A percentile compares a stretch with the other conserved stretches of the same genome.
Evolutionary conservation across 1,140 invertebrate genomes (phyloP).

Genomic region (Delia radicum): DNA sequence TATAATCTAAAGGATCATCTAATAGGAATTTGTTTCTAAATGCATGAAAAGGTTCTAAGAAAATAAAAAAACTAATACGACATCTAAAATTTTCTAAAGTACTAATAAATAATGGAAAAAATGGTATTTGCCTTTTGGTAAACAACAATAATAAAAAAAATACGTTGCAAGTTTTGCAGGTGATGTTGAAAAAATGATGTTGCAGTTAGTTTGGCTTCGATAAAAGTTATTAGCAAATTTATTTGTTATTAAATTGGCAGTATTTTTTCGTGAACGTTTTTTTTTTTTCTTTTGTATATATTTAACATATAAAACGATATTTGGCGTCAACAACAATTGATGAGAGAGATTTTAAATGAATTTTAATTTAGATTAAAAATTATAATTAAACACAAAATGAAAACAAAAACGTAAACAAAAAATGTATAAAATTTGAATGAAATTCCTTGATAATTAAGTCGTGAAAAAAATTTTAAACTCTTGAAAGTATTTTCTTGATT

Average conservation of each 20-base stretch:
- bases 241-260: not conserved
- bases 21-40: slow-evolving; percentile 45
- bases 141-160: not conserved
- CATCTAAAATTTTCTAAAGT: no score
- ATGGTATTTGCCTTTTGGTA: not conserved
- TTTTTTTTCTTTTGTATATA: not conserved
- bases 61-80: no score
- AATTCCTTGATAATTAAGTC: no score
- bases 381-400: no score
- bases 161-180: no score
- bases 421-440: no score
- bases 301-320: not conserved
- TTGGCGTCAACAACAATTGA: not conserved
- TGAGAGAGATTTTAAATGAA: no score
- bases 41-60: slow-evolving; percentile 18
- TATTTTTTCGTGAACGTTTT: not conserved
- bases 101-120: not conserved
- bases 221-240: not conserved
- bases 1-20: slow-evolving; percentile 59
- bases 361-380: no score
- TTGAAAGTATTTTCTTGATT: no score
- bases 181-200: not conserved
- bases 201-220: not conserved
- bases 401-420: no score
- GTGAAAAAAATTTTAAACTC: no score